Evolutionary conservation across 92 coral and sea anemone species (phyloP), one percentile per base, ranked within the genome.

Genomic region (Parazoanthus darwini): DNA sequence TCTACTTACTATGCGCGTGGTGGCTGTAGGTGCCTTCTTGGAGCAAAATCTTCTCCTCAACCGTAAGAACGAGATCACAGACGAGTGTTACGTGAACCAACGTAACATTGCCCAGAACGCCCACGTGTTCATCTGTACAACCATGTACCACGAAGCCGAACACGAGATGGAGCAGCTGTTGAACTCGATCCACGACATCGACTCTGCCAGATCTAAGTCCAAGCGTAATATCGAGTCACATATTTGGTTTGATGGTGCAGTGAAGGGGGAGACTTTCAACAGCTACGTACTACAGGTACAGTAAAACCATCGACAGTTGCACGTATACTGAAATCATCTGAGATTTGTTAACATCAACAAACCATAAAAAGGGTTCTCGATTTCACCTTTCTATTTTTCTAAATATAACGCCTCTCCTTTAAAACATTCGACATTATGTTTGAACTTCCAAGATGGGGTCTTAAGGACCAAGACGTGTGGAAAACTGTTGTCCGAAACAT

Each of bases 171-270:
- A 97, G 65, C 99, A 97, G 76, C 92, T 97, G 68, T 91, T 97
- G 23, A 86, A 94, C 38, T 97, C 99, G 0, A 88, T 97, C 51
- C 96, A 95, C 50, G 98, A 94, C 66, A 92, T 97, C 13, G 99
- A 95, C 96, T 82, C 88, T 26, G 99, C 99, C 8, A 80, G 99
- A 37, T 66, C 75, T 15, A 83, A 81, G 11, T 95, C 98, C 63
- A 91, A 79, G 66, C 93, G 98, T 6, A 93, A 90, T 29, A 96
- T 97, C 50, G 99, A 97, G 91, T 95, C 99, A 46, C 99, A 97
- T 65, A 82, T 97, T 48, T 97, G 96, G 94, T 97, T 97, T 48
- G 99, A 97, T 88, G 98, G 97, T 1, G 99, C 99, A n/a, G 94
- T 95, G 63, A 97, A 97, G 77, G 94, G 96, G 6, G 98, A 97